Conservation (phyloP, 92 coral and sea anemone genomes). For the Plumapathes pennacea region DNA sequence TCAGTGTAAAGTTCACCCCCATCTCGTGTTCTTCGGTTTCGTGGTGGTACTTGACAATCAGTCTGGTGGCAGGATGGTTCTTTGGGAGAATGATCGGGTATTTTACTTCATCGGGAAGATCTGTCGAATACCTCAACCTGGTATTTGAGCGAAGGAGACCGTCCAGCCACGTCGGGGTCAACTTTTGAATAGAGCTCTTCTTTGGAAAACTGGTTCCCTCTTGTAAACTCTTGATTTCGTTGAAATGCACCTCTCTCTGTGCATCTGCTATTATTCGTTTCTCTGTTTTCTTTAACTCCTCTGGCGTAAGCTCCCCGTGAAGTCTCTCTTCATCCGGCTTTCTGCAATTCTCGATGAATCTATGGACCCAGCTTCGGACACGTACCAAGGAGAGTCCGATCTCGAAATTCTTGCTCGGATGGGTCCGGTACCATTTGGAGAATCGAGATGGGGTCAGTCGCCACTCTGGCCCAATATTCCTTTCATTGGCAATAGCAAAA, state of each 20-base stretch:
- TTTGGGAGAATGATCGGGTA: constrained; percentile 36
- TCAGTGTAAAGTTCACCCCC: constrained; percentile 42
- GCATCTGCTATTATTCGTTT: constrained; percentile 32
- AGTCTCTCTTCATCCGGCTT: constrained; percentile 15
- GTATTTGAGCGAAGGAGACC: constrained; percentile 48
- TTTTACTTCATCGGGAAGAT: constrained; percentile 36
- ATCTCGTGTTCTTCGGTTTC: constrained; percentile 39
- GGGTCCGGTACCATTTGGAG: constrained; percentile 59
- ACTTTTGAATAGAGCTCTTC: constrained; percentile 21
- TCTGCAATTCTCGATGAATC: constrained; percentile 43
- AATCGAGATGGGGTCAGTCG: constrained; percentile 42
- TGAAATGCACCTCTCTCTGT: constrained; percentile 30
- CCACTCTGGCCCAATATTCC: constrained; percentile 8
- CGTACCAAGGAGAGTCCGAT: constrained; percentile 60
- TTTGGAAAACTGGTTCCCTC: constrained; percentile 16
- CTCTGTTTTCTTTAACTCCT: constrained; percentile 51
- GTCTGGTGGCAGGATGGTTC: constrained; percentile 15
- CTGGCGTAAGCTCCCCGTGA: constrained; percentile 43
- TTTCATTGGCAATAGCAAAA: constrained; percentile 1
- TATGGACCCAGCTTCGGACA: constrained; percentile 58
- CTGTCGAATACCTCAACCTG: constrained; percentile 25
- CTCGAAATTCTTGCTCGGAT: constrained; percentile 36
- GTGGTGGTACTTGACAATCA: constrained; percentile 33
- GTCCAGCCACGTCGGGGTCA: constrained; percentile 38
- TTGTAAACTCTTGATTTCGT: constrained; percentile 45